phyloP scores from a whole-genome alignment of 2,113 vertebrate genomes.

The Ptilonorhynchus violaceus region DNA sequence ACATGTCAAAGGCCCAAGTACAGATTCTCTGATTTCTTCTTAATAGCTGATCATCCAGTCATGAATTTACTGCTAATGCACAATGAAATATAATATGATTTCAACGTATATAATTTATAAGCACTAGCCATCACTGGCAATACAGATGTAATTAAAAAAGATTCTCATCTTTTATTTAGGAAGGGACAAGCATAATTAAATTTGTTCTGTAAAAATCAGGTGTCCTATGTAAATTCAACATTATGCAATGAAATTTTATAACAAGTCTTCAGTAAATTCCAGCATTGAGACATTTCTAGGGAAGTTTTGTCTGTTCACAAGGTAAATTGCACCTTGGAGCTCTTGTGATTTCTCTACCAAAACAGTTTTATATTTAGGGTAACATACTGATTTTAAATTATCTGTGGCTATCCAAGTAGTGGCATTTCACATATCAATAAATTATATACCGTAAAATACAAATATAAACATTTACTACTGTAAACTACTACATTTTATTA shows the following conservation, averaged over 20 bases:
- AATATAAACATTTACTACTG: neutral
- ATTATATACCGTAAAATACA: neutral
- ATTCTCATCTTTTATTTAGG: neutral
- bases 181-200: neutral
- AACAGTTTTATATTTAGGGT: neutral
- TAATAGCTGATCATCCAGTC: neutral
- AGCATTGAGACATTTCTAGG: neutral
- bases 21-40: neutral
- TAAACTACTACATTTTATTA: neutral
- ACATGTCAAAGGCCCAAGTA: neutral
- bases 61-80: neutral
- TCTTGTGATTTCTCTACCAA: neutral
- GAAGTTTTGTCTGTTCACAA: neutral
- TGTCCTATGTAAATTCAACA: neutral
- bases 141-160: neutral
- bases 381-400: neutral
- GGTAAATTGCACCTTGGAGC: neutral
- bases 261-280: neutral
- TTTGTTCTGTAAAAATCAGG: neutral
- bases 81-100: neutral
- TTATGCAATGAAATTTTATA: neutral
- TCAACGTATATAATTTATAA: neutral
- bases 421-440: neutral
- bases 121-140: neutral
- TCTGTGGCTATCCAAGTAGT: neutral